phyloP scores from a whole-genome alignment of 2,888 invertebrate genomes.

The Seladonia tumulorum region DNA sequence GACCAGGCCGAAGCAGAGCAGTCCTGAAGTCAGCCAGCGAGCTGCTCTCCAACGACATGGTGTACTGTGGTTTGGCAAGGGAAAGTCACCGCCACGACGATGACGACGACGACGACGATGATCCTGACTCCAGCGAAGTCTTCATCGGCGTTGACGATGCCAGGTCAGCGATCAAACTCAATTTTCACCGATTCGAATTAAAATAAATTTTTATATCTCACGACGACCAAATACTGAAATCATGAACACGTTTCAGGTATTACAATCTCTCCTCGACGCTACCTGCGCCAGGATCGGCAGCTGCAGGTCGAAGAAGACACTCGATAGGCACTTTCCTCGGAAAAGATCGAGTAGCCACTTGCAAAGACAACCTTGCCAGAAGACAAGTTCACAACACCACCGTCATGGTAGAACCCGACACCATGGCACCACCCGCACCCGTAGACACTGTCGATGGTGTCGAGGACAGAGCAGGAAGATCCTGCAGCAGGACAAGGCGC shows the following conservation, averaged over 20 bases:
- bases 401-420: conserved; percentile 86
- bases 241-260: conserved; percentile 78
- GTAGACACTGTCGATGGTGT: conserved; percentile 72
- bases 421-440: conserved; percentile 85
- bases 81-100: conserved; percentile 55
- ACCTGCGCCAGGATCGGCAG: conserved; percentile 83
- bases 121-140: conserved; percentile 85
- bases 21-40: conserved; percentile 81
- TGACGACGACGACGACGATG: conserved; percentile 72
- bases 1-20: conserved; percentile 71
- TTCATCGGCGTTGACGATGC: conserved; percentile 86
- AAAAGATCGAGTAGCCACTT: conserved; percentile 83
- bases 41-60: conserved; percentile 80
- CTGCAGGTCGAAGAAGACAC: conserved; percentile 86
- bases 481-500: conserved; percentile 53
- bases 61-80: conserved; percentile 75
- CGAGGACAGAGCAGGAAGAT: conserved; percentile 40
- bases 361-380: conserved; percentile 41
- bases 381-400: conserved; percentile 77
- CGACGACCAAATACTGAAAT: not conserved
- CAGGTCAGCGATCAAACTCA: conserved; percentile 75
- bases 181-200: not conserved
- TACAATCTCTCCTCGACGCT: conserved; percentile 85
- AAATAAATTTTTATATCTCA: not conserved
- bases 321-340: conserved; percentile 89